Base-by-base conservation (phyloP, 2,797 vertebrate genomes). In the Luscinia megarhynchos region DNA sequence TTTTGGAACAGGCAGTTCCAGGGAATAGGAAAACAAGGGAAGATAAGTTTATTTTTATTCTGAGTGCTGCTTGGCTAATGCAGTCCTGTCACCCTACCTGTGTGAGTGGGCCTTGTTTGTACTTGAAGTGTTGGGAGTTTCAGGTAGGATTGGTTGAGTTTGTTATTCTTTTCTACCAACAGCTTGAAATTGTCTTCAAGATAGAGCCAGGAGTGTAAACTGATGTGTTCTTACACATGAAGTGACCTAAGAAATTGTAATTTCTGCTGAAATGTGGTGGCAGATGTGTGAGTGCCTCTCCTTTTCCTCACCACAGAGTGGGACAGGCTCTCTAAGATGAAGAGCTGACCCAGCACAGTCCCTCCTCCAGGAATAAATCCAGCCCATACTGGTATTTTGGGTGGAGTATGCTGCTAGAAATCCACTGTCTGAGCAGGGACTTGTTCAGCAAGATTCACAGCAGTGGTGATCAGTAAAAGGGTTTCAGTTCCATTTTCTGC, bases 21-120 rank as follows among this genome's bases (percentile, higher is more conserved):
- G 78, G 74, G 79, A 92, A 72, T 50, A 72, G 87, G 53, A 70
- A 90, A 88, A 26, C 26, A 87, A 38, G 20, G 74, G 29, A 58
- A 55, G 46, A 23, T 51, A 79, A 53, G 38, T 74, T 94, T 91
- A 80, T 87, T 95, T 90, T 91, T 75, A 32, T 89, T 76, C 72
- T 62, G 66, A 77, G 26, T 77, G 36, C 38, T 68, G 87, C 92
- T 93, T 62, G 45, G 88, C 30, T 92, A 14, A 62, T 55, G 64
- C 54, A 15, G 32, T 93, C 3, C 1, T 40, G 46, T 70, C 70
- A 19, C 38, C 34, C 14, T 76, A 74, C 63, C 73, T 57, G 36
- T 13, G 6, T 46, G 55, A 94, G 92, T 74, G 86, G 46, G 69
- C 43, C 57, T 89, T 69, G 24, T 58, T 93, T 87, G 87, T 63